Base-by-base conservation (phyloP, 1,140 invertebrate species). In the Chrysomallon squamiferum region DNA sequence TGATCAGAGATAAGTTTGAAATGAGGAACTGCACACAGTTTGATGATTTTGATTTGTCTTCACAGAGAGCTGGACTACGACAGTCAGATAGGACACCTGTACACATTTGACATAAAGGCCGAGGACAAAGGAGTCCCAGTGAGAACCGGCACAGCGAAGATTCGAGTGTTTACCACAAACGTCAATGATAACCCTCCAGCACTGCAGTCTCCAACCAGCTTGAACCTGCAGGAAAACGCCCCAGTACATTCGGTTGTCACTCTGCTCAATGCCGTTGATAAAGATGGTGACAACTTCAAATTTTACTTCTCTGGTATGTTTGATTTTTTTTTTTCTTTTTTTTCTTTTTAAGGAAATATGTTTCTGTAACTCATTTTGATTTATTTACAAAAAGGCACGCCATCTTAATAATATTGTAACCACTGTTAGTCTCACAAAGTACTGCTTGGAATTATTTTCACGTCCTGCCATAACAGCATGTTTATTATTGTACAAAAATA, bases 151-250 rank as follows among this genome's bases (percentile, higher is more conserved):
- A 92, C 92, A 0, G 94, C 94, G 0, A 95, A 91, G 56, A 94
- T 95, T 7, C 74, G 74, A 1, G 71, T 85, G 2, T 72, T 71
- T 47, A 76, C 83, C 4, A 76, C 71, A 9, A 83, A 85, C 58
- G 76, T 83, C 3, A 85, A 85, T 54, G 84, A 85, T 68, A 78
- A 84, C 56, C 49, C 68, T 0, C 84, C 84, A 18, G 64, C 68
- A 35, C 81, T 84, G 50, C 93, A 93, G 0, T 93, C 93, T 0
- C 95, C 94, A 70, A 65, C 71, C 7, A 66, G 67, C 32, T 96
- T 97, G 75, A 93, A 91, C 41, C 92, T 96, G 0, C 94, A 94
- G 79, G 95, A 98, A 87, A 95, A 97, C 83, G 92, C 94, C 0
- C 92, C 93, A 0, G 85, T 95, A 15, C 95, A 94, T 0, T 94